Evolutionary conservation across 2,113 vertebrate species (phyloP), one percentile per base, ranked within the genome.

Genomic region (Cercocebus atys): DNA sequence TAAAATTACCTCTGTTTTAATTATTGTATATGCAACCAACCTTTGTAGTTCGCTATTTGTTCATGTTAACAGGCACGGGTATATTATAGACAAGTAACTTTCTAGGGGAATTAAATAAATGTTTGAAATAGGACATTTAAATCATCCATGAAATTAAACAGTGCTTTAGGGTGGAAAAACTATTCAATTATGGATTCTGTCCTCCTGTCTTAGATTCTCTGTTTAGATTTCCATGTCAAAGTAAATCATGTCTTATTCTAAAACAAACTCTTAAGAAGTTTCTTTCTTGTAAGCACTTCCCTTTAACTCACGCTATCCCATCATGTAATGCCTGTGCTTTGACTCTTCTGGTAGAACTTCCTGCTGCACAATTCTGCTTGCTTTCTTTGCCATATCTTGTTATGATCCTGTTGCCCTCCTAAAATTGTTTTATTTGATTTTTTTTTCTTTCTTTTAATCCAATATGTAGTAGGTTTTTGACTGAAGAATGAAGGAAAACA

Each of bases 41-140:
- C 88, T 96, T 80, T 95, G 57, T 94, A 64, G 81, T 94, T 89
- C 91, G 96, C 85, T 97, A 93, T 98, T 98, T 98, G 73, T 97
- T 98, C 97, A 79, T 93, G 88, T 97, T 98, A 98, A 98, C 97
- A 98, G 64, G 35, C 98, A 10, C 61, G 43, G 93, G 97, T 43
- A 8, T 98, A 98, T 98, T 98, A 98, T 96, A 98, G 98, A 98
- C 97, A 98, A 98, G 93, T 94, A 98, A 85, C 97, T 98, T 98
- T 98, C 90, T 97, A 98, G 76, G 91, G 98, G 91, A 76, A 96
- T 22, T 97, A 85, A 52, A 92, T 98, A 79, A 96, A 98, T 90
- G 97, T 98, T 98, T 78, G 84, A 98, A 96, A 90, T 94, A 88
- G 92, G 98, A 98, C 98, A 97, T 98, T 97, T 84, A 72, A 98